A percentile compares a stretch with the other conserved stretches of the same genome.
Conservation (phyloP, 2,888 invertebrate species). For the Xanthia togata region DNA sequence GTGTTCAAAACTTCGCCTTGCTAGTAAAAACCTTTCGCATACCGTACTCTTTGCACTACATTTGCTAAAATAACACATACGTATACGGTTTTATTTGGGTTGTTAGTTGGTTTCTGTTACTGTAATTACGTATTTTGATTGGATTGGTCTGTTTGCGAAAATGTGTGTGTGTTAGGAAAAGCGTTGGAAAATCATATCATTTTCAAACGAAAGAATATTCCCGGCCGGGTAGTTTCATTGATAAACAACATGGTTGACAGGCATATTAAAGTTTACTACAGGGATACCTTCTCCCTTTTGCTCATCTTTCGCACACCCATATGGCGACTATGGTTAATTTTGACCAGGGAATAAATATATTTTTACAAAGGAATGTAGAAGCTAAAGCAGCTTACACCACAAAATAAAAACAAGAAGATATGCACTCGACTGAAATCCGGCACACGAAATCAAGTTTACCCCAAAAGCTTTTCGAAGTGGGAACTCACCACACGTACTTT, state of each 20-base stretch:
- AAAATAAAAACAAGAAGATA: conserved; percentile 46
- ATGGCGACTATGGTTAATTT: background rate
- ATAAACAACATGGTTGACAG: background rate
- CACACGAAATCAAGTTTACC: conserved; percentile 71
- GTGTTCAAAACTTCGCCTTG: conserved; percentile 74
- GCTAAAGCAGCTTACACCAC: background rate
- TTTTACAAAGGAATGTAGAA: background rate
- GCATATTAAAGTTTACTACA: background rate
- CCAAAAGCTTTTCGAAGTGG: conserved; percentile 77
- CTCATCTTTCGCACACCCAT: background rate
- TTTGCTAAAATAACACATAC: conserved; percentile 66
- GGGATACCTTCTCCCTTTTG: background rate
- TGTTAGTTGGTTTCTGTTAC: conserved; percentile 25
- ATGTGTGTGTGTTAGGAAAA: background rate
- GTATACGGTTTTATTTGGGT: conserved; percentile 53
- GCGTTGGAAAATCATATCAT: background rate
- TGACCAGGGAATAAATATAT: background rate
- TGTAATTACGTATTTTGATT: conserved; percentile 35
- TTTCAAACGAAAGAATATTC: background rate
- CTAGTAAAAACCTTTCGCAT: conserved; percentile 72
- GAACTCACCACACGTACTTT: conserved; percentile 76
- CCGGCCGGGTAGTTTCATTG: too few relatives aligned
- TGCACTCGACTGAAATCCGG: conserved; percentile 56
- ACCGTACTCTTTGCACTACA: conserved; percentile 67
- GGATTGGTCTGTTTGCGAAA: background rate